Evolutionary conservation across 2,888 invertebrate species (phyloP).

Genomic region (Eudemis profundana): DNA sequence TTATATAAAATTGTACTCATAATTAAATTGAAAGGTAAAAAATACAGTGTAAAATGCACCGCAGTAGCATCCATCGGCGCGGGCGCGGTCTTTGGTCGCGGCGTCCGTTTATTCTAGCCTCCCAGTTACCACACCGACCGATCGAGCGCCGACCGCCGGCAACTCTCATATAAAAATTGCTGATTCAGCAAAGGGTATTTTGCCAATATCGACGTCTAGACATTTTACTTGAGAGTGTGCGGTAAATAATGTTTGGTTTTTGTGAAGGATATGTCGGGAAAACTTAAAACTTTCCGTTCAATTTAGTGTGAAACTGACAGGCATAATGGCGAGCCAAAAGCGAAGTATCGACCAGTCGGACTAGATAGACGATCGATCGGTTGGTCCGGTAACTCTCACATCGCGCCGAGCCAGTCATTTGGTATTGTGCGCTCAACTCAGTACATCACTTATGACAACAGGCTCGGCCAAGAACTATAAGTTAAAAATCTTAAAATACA

Average conservation of each 20-base stretch:
- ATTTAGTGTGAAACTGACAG: too few species aligned
- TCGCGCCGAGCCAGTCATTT: neutral
- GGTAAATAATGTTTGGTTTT: too few species aligned
- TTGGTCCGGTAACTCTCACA: neutral
- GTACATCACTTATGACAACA: neutral
- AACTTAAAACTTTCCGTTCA: too few species aligned
- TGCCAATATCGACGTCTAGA: too few species aligned
- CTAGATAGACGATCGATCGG: neutral
- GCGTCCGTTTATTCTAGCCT: too few species aligned
- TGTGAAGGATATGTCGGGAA: too few species aligned
- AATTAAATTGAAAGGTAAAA: slow-evolving; percentile 20
- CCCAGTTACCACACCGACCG: too few species aligned
- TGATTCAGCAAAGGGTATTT: too few species aligned
- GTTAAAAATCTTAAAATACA: slow-evolving; percentile 36
- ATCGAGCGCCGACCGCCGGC: too few species aligned
- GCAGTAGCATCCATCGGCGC: slow-evolving; percentile 1
- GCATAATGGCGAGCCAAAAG: too few species aligned
- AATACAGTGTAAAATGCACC: slow-evolving; percentile 10
- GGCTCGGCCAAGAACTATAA: neutral
- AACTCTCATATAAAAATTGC: too few species aligned
- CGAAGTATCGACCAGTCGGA: neutral
- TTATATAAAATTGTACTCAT: slow-evolving; percentile 28
- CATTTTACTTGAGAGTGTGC: too few species aligned
- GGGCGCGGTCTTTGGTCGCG: neutral
- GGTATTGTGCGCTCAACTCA: neutral